Conservation (phyloP, 2,888 invertebrate genomes). For the Agrenia bidenticulata region DNA sequence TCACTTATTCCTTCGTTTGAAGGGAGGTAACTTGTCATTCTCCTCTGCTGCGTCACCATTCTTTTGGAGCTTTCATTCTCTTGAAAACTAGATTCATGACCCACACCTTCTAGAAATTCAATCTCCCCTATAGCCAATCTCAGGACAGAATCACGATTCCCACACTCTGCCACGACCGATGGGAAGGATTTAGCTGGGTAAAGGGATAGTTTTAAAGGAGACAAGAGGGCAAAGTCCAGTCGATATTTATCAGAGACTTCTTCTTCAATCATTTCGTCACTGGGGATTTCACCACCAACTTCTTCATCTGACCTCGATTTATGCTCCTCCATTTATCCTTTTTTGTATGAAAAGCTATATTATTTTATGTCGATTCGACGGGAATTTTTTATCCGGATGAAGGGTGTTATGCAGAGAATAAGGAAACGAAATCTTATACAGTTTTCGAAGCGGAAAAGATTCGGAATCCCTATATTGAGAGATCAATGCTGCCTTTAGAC, state of each 20-base stretch:
- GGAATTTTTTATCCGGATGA: too few species aligned
- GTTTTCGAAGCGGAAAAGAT: too few species aligned
- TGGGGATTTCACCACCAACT: neutral
- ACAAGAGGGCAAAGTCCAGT: conserved; percentile 61
- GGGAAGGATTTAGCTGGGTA: conserved; percentile 61
- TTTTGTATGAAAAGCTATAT: too few species aligned
- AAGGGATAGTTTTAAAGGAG: conserved; percentile 63
- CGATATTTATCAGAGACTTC: conserved; percentile 38
- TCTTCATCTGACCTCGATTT: conserved; percentile 5
- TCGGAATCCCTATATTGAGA: too few species aligned
- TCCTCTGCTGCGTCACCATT: conserved; percentile 16
- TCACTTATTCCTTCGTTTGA: neutral
- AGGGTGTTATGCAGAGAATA: too few species aligned
- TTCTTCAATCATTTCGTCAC: conserved; percentile 20
- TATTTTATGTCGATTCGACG: too few species aligned
- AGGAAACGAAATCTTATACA: too few species aligned
- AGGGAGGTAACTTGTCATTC: neutral
- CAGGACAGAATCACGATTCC: conserved; percentile 32
- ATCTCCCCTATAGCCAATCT: conserved; percentile 22
- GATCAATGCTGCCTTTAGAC: too few species aligned
- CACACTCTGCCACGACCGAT: conserved; percentile 38
- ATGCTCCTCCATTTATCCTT: neutral
- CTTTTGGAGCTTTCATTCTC: neutral
- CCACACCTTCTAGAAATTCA: conserved; percentile 5
- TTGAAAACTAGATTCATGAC: neutral